A percentile compares a stretch with the other conserved stretches of the same genome.
phyloP scores from a whole-genome alignment of 2,113 vertebrate genomes.

The Amphiprion ocellaris region DNA sequence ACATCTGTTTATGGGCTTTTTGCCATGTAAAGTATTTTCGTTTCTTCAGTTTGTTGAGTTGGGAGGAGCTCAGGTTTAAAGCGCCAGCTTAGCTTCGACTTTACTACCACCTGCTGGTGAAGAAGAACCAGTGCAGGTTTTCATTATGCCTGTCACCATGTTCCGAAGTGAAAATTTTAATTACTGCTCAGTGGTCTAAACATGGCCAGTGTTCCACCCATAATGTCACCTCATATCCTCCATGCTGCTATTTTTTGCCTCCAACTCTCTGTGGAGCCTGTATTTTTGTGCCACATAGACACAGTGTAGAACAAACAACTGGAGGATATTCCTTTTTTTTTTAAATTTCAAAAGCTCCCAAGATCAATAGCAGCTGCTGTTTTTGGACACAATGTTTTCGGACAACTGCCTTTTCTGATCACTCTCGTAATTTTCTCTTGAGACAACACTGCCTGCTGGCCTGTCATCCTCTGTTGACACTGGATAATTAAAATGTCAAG shows the following conservation, averaged over 20 bases:
- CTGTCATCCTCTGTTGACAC: conserved; percentile 8
- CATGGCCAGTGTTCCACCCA: not conserved
- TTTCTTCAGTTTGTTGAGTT: not conserved
- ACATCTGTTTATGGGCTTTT: not conserved
- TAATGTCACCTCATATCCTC: not conserved
- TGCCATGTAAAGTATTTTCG: not conserved
- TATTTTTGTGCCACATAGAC: not conserved
- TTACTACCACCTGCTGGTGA: conserved; percentile 60
- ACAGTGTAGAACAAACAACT: not conserved
- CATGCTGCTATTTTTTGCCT: not conserved
- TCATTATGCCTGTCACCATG: not conserved
- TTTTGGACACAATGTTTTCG: not conserved
- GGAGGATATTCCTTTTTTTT: not conserved
- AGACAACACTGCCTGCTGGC: conserved; percentile 5
- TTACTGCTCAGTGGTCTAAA: conserved; percentile 22
- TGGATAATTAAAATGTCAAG: conserved; percentile 37
- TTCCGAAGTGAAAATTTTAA: not conserved
- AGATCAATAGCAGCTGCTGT: not conserved
- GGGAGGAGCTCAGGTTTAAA: not conserved
- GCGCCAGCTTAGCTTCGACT: not conserved
- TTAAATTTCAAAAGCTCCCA: not conserved
- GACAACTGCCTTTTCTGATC: conserved; percentile 1
- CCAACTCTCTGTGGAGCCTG: not conserved
- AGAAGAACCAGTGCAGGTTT: not conserved
- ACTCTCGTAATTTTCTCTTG: not conserved